Percentiles rank a stretch among this genome's conserved stretches.
phyloP scores from a whole-genome alignment of 1,140 invertebrate genomes.

The Neelides sp. region DNA sequence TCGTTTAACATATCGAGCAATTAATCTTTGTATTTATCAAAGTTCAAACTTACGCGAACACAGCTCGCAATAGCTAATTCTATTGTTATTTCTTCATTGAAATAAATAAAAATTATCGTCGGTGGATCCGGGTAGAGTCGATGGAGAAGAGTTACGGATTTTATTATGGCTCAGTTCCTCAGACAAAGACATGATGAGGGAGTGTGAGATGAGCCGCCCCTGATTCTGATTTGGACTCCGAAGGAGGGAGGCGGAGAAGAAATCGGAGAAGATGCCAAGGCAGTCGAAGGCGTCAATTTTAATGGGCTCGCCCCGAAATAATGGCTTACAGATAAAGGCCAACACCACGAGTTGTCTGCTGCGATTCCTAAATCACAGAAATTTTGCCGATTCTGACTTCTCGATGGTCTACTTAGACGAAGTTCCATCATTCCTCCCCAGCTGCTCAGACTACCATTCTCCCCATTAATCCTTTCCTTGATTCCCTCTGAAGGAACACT shows the following conservation, averaged over 20 bases:
- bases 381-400: conserved; percentile 25
- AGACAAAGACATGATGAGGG: too few species aligned
- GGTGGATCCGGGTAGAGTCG: too few species aligned
- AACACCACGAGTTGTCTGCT: conserved; percentile 15
- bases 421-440: conserved; percentile 4
- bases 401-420: conserved; percentile 14
- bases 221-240: too few species aligned
- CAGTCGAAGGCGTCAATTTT: conserved; percentile 28
- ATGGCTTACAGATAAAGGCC: conserved; percentile 26
- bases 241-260: conserved; percentile 14
- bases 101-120: too few species aligned
- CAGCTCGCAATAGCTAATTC: too few species aligned
- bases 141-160: too few species aligned
- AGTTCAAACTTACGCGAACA: too few species aligned
- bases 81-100: too few species aligned
- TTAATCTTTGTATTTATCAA: too few species aligned
- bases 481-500: conserved; percentile 2
- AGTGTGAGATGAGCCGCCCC: too few species aligned
- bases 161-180: too few species aligned
- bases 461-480: not conserved
- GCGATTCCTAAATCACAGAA: conserved; percentile 24
- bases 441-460: conserved; percentile 4
- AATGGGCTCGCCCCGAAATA: conserved; percentile 27
- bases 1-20: too few species aligned
- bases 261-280: conserved; percentile 22